Evolutionary conservation across 2,113 vertebrate genomes (phyloP).

Genomic region (Daboia siamensis): DNA sequence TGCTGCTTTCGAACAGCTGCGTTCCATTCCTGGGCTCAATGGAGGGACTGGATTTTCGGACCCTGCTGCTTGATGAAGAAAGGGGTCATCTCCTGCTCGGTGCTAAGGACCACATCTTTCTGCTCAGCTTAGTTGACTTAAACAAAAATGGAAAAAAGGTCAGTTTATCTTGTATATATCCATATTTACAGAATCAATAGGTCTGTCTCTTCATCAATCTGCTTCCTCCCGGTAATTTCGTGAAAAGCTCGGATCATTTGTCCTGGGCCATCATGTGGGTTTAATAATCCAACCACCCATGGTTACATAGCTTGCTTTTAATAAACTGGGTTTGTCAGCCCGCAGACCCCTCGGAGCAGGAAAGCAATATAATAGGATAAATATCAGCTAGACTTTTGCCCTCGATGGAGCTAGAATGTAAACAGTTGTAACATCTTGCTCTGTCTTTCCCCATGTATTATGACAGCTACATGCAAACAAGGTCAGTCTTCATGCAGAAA

Average conservation of each 20-base stretch:
- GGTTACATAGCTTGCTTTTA: background rate
- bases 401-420: conserved; percentile 19
- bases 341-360: background rate
- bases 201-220: conserved; percentile 26
- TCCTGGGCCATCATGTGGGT: background rate
- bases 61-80: conserved; percentile 92
- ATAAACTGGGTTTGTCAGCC: conserved; percentile 18
- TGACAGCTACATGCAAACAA: background rate
- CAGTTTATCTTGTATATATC: conserved; percentile 48
- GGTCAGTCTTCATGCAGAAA: background rate
- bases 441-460: background rate
- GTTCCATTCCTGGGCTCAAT: conserved; percentile 83
- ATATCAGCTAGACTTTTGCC: background rate
- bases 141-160: conserved; percentile 88
- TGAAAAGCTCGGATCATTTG: background rate
- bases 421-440: background rate
- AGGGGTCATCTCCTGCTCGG: conserved; percentile 85
- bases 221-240: background rate
- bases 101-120: conserved; percentile 88
- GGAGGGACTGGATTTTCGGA: conserved; percentile 87
- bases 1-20: conserved; percentile 87
- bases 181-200: conserved; percentile 30
- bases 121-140: conserved; percentile 85
- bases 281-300: background rate
- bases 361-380: conserved; percentile 1